Evolutionary conservation across 23 tunicate species (phyloP), one percentile per base, ranked within the genome.

Genomic region (Halocynthia aurantium): DNA sequence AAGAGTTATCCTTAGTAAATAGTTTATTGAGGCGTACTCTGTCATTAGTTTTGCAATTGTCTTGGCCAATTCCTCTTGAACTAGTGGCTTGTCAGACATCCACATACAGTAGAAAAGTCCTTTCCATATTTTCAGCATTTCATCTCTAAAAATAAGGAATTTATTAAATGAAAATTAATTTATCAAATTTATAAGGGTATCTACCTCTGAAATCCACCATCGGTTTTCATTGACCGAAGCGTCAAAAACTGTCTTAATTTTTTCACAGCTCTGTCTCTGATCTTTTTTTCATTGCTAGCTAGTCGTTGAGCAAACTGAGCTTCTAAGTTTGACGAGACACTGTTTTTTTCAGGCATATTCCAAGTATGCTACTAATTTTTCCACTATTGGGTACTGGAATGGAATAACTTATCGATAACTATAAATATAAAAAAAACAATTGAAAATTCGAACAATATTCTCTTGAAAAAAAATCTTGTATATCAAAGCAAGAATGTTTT

Each of bases 101-200:
- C 99, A 94, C 88, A 94, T 73, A 53, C 89, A 84, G 80, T 87
- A 94, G 66, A 94, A 94, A 63, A 94, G 77, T 60, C 99, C 99
- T 85, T 94, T 94, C 99, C 99, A 94, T 50, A 92, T 77, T 56
- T 80, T 64, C 18, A 85, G 20, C 71, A 84, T 61, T 51, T 81
- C 96, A 53, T 84, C 80, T 61, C 96, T 90, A 62, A 13, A 69
- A 76, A 54, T 18, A 51, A 8, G 18, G 15, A 31, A 31, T 31
- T 31, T 31, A 31, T 31, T 31, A 0, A 31, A 31, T 31, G 44
- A 31, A 31, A 31, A 31, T 31, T 31, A 31, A 31, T 31, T 31
- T 31, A 31, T 31, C 4, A 19, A 19, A 22, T 68, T n/a, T 11
- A 2, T 19, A 22, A 19, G 18, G 13, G 19, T 13, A 58, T 55